These are phyloP conservation scores for Sebastes matsubarae DNA, from an alignment of 2,797 vertebrate species.

Conservation along the genomic window DNA sequence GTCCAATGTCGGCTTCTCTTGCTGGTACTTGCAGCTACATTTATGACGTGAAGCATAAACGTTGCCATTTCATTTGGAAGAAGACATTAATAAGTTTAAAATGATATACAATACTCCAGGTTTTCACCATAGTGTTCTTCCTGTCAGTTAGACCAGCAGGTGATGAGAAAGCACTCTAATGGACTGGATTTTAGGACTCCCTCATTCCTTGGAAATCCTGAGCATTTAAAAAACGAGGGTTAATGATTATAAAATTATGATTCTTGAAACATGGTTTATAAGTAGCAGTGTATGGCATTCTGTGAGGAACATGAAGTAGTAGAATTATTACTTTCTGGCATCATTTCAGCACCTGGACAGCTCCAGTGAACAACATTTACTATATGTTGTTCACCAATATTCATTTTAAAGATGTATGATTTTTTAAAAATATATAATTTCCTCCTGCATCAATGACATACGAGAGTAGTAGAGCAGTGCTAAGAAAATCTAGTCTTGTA, in stretches of 20 bases:
- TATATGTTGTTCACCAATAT: not conserved
- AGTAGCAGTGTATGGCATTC: not conserved
- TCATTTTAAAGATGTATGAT: not conserved
- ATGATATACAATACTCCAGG: not conserved
- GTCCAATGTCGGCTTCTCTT: not conserved
- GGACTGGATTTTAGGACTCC: not conserved
- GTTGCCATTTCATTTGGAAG: not conserved
- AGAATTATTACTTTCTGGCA: not conserved
- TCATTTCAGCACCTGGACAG: conserved; percentile 48
- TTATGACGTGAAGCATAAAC: not conserved
- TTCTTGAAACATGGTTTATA: not conserved
- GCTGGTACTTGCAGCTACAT: not conserved
- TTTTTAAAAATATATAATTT: not conserved
- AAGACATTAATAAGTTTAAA: not conserved
- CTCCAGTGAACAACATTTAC: not conserved
- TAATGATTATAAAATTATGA: not conserved
- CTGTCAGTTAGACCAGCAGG: not conserved
- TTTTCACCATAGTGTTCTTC: not conserved
- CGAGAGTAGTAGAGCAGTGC: not conserved
- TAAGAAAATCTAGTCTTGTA: not conserved
- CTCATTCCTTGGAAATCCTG: not conserved
- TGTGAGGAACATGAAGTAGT: not conserved
- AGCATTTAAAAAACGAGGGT: not conserved
- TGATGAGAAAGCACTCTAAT: not conserved
- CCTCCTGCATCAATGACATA: not conserved